Evolutionary conservation across 1,140 invertebrate species (phyloP), one percentile per base, ranked within the genome.

Genomic region (Microvelia longipes): DNA sequence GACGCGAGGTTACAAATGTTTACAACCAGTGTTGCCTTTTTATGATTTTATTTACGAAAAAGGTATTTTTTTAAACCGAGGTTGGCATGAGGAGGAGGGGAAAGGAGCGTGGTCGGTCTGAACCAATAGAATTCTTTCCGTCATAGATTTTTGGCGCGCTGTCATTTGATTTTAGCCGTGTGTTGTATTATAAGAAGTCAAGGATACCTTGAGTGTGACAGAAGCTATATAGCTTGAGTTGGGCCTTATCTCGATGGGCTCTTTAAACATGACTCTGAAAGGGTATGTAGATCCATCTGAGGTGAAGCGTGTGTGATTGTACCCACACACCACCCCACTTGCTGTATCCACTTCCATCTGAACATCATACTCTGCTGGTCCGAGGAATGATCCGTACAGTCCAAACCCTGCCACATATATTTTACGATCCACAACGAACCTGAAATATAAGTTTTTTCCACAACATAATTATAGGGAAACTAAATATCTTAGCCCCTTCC

Each of bases 321-420:
- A 85, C 0, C 88, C 91, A 73, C 90, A 84, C 2, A 92, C 83
- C 79, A 90, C 90, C 62, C 87, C 86, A 1, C 88, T 88, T 24
- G 86, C 86, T 26, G 88, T 85, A 75, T 91, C 87, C 30, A 94
- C 84, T 80, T 91, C 87, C 69, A 94, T 87, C 73, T 85, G 84
- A 29, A 90, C 90, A 76, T 87, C 83, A 78, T 94, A 94, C 77
- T 93, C 91, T 1, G 87, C 86, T 1, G 90, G 86, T 13, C 89
- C 90, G 78, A 91, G 88, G 73, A 92, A 90, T 65, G 90, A 92
- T 24, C 92, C 93, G 80, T 93, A 94, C 60, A 94, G 81, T 69
- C 92, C 92, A 80, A 94, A 94, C 2, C 92, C 93, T 64, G 92
- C 88, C 5, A 95, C 84, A 81, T 89, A 93, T 73, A 95, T 93